A percentile compares a stretch with the other conserved stretches of the same genome.
These are phyloP conservation scores for Rugalucina vietnamica DNA, from an alignment of 2,888 invertebrate genomes.

Conservation along the genomic window DNA sequence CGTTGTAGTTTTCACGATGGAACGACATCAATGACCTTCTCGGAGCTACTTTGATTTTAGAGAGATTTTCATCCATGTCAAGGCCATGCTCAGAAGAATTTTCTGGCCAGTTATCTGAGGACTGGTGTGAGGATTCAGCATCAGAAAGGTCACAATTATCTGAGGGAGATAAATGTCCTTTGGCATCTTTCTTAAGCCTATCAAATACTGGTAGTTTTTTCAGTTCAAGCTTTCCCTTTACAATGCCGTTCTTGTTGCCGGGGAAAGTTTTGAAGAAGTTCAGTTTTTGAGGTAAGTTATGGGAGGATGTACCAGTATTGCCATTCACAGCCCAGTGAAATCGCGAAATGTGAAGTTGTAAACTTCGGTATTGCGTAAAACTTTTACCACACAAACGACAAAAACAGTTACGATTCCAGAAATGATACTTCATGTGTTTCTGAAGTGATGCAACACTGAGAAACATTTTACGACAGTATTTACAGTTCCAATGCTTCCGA, in stretches of 20 bases:
- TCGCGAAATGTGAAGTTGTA: constrained; percentile 81
- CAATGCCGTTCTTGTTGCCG: neutral
- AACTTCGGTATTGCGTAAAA: constrained; percentile 82
- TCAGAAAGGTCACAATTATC: constrained; percentile 56
- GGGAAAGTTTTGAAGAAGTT: constrained; percentile 45
- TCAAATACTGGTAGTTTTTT: constrained; percentile 69
- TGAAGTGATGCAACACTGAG: constrained; percentile 40
- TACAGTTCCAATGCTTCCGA: constrained; percentile 41
- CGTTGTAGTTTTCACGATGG: constrained; percentile 51
- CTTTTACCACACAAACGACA: constrained; percentile 80
- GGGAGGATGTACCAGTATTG: constrained; percentile 24
- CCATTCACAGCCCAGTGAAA: constrained; percentile 53
- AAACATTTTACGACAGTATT: constrained; percentile 53
- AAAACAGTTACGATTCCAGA: constrained; percentile 54
- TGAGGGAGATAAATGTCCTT: constrained; percentile 75
- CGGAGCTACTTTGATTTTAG: constrained; percentile 75
- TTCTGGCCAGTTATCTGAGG: constrained; percentile 63
- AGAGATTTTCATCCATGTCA: constrained; percentile 51
- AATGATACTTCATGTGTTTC: constrained; percentile 52
- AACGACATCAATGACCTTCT: constrained; percentile 69
- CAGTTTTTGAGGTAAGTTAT: constrained; percentile 32
- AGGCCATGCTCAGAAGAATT: constrained; percentile 52
- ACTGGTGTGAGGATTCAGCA: constrained; percentile 47
- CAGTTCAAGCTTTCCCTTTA: constrained; percentile 21
- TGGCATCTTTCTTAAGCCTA: constrained; percentile 76